Evolutionary conservation across 2,113 vertebrate species (phyloP).

Genomic region (Oreochromis niloticus): DNA sequence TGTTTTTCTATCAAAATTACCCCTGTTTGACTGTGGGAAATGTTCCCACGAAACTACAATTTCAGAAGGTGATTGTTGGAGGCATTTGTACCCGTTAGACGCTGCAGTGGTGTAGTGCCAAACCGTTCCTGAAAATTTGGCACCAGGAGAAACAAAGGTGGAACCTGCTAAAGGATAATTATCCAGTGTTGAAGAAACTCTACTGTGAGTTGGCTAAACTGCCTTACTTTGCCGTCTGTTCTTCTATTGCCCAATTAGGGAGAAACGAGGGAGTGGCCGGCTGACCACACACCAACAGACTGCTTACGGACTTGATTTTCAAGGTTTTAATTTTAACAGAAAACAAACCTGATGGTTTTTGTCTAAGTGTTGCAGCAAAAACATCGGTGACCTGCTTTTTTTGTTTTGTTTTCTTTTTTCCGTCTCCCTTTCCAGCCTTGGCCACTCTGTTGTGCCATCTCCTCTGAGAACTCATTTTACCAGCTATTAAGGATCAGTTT

Average conservation of each 20-base stretch:
- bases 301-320: not conserved
- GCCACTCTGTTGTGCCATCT: not conserved
- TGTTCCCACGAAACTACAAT: not conserved
- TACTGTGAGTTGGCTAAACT: not conserved
- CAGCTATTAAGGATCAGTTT: not conserved
- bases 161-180: not conserved
- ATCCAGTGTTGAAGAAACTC: not conserved
- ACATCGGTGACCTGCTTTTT: not conserved
- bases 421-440: not conserved
- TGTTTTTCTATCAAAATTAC: not conserved
- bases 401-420: not conserved
- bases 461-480: not conserved
- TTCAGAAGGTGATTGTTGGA: not conserved
- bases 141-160: not conserved
- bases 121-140: not conserved
- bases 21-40: not conserved
- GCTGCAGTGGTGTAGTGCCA: too few relatives aligned
- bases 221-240: not conserved
- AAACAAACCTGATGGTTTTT: not conserved
- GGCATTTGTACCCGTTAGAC: not conserved
- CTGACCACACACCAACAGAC: not conserved
- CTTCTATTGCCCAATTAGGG: not conserved
- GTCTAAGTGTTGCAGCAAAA: not conserved
- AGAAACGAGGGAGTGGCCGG: conserved; percentile 9
- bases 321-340: not conserved